A percentile compares a stretch with the other conserved stretches of the same genome.
Conservation (phyloP, 2,888 invertebrate genomes). For the Pterostichus madidus region DNA sequence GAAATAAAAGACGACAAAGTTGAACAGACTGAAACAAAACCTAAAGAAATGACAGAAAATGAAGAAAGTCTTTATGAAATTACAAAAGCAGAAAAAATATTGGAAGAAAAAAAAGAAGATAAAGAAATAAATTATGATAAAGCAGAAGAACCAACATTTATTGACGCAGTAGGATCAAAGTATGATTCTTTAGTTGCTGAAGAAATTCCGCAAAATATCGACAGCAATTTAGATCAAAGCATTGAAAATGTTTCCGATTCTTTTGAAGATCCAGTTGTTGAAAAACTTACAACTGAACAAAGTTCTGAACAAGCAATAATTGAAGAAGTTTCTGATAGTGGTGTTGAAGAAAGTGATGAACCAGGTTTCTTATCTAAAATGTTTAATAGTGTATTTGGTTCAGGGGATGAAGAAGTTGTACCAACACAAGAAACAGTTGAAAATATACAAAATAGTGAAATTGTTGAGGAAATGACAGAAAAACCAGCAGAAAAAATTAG, state of each 20-base stretch:
- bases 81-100: neutral
- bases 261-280: slow-evolving; percentile 8
- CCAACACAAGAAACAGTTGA: slow-evolving; percentile 12
- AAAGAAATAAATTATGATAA: neutral
- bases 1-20: slow-evolving; percentile 5
- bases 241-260: slow-evolving; percentile 32
- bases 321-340: slow-evolving; percentile 11
- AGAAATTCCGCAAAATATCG: slow-evolving; percentile 16
- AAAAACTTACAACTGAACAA: slow-evolving; percentile 26
- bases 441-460: slow-evolving; percentile 30
- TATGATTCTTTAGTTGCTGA: slow-evolving; percentile 19
- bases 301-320: neutral
- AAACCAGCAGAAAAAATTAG: neutral
- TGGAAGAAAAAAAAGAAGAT: neutral
- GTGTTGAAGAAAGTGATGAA: slow-evolving; percentile 40
- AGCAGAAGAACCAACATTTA: slow-evolving; percentile 30
- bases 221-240: slow-evolving; percentile 1
- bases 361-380: slow-evolving; percentile 64
- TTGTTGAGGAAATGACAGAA: slow-evolving; percentile 32
- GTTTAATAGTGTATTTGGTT: slow-evolving; percentile 52
- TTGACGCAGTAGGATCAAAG: slow-evolving; percentile 4
- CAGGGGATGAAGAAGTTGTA: neutral
- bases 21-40: slow-evolving; percentile 19
- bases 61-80: neutral
- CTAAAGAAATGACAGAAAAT: neutral